Conservation (phyloP, 35 echinoderm and acorn worm genomes). For the Apostichopus californicus region DNA sequence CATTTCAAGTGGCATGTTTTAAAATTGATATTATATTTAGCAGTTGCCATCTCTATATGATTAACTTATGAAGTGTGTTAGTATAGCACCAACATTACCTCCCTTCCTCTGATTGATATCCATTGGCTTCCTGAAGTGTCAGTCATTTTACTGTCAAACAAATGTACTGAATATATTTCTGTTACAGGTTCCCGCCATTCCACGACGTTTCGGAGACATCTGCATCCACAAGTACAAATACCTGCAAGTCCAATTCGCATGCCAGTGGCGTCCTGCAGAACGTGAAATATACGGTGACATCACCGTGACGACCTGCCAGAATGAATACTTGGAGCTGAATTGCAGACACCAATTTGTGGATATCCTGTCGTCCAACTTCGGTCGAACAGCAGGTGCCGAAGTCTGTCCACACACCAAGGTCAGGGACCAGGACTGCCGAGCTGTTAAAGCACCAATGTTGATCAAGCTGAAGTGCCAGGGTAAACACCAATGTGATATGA, state of each 20-base stretch:
- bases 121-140: too few relatives aligned
- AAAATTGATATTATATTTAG: too few relatives aligned
- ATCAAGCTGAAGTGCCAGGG: slow-evolving; percentile 36
- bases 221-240: slow-evolving; percentile 48
- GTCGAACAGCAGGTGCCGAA: slow-evolving; percentile 29
- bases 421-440: slow-evolving; percentile 36
- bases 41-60: too few relatives aligned
- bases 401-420: slow-evolving; percentile 47
- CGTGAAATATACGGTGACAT: slow-evolving; percentile 8
- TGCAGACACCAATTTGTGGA: slow-evolving; percentile 28
- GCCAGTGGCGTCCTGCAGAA: slow-evolving; percentile 39
- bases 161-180: too few relatives aligned
- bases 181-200: slow-evolving; percentile 27
- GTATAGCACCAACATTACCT: too few relatives aligned
- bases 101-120: too few relatives aligned
- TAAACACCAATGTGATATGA: slow-evolving; percentile 35
- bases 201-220: slow-evolving; percentile 39
- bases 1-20: too few relatives aligned
- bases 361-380: not conserved
- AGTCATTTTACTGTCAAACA: too few relatives aligned
- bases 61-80: too few relatives aligned
- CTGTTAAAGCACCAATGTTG: not conserved
- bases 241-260: slow-evolving; percentile 34
- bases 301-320: slow-evolving; percentile 49
- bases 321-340: slow-evolving; percentile 34